Conservation (phyloP, 2,888 invertebrate genomes). For the Frankliniella intonsa region DNA sequence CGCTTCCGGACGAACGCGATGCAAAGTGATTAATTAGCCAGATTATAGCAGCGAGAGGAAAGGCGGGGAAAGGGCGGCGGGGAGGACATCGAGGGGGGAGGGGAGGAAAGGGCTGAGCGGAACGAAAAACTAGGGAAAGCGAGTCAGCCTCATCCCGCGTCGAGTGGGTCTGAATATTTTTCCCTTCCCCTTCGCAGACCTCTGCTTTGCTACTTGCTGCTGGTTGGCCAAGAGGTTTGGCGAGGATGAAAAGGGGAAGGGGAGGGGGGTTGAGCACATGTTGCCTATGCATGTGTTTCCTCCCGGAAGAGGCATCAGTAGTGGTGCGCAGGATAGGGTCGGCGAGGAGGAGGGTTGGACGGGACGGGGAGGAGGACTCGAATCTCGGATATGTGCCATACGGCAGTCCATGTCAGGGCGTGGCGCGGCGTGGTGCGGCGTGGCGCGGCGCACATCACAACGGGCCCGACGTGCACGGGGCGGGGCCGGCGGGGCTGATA, state of each 20-base stretch:
- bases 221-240: no score
- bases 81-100: neutral
- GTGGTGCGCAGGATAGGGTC: no score
- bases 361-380: neutral
- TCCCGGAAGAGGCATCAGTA: no score
- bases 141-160: neutral
- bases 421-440: neutral
- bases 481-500: neutral
- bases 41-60: neutral
- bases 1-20: neutral
- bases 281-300: no score
- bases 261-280: no score
- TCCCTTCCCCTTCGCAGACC: no score
- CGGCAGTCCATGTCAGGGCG: neutral
- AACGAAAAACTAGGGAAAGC: neutral
- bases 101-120: neutral
- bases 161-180: neutral
- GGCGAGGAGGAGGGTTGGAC: no score
- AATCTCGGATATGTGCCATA: neutral
- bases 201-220: no score
- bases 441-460: neutral
- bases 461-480: neutral
- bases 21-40: conserved; percentile 16
- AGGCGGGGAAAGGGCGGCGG: neutral
- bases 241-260: no score